phyloP scores from a whole-genome alignment of 2,888 invertebrate species.

The Pyralis farinalis region DNA sequence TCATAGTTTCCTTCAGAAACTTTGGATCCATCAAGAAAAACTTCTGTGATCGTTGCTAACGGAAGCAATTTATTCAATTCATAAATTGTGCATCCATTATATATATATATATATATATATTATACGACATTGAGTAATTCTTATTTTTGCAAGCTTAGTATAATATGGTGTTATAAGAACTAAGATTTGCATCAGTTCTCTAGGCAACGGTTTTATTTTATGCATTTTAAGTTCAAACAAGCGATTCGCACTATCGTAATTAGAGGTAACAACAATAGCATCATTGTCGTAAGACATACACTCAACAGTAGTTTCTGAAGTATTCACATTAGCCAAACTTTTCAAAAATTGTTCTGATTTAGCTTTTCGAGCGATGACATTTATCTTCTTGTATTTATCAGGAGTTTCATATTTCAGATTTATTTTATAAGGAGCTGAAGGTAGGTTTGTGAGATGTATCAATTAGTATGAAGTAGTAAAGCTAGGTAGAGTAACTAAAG shows the following conservation, averaged over 20 bases:
- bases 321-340: neutral
- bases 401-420: conserved; percentile 17
- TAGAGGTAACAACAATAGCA: too few relatives aligned
- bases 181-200: conserved; percentile 37
- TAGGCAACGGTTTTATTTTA: conserved; percentile 25
- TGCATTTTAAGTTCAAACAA: conserved; percentile 31
- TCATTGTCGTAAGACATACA: too few relatives aligned
- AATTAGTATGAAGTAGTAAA: too few relatives aligned
- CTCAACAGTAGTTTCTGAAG: too few relatives aligned
- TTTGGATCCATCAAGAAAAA: conserved; percentile 42
- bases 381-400: conserved; percentile 20
- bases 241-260: too few relatives aligned
- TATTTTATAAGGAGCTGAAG: conserved; percentile 9
- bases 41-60: conserved; percentile 36
- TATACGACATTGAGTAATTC: conserved; percentile 32
- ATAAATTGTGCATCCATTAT: conserved; percentile 33
- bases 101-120: too few relatives aligned
- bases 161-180: conserved; percentile 30
- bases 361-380: neutral
- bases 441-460: conserved; percentile 13
- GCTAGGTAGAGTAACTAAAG: too few relatives aligned
- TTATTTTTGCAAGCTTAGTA: conserved; percentile 31
- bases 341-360: neutral
- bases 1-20: conserved; percentile 33
- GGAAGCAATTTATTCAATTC: conserved; percentile 41